Evolutionary conservation across 2,113 vertebrate species (phyloP), one percentile per base, ranked within the genome.

Genomic region (Capra hircus): DNA sequence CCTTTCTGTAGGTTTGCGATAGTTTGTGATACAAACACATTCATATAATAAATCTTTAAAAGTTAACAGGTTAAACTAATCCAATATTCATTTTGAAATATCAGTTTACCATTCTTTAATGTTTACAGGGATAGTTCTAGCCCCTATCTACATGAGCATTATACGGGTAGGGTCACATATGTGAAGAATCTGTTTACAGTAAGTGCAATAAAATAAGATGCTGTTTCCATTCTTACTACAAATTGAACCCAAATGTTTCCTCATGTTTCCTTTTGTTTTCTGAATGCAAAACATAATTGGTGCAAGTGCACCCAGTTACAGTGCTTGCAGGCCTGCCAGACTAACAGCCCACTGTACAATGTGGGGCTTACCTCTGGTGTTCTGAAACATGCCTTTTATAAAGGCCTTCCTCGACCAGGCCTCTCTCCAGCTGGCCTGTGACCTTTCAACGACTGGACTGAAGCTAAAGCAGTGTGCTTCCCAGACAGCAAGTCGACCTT

Each of bases 251-350:
- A 78, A 92, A 90, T 25, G 0, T 62, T 81, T 96, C 87, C 77
- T 86, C 15, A 43, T 62, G 2, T 87, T 92, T 96, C 57, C 50
- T 60, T 94, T 85, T 60, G 48, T 48, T 87, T 30, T 96, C 62
- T 93, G 33, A 16, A 59, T 2, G 59, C 95, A 59, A 74, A n/a
- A 45, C 19, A 4, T 86, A 96, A 95, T 50, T 52, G 40, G 9
- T n/a, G 25, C 92, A 98, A 96, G 88, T 98, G 83, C 53, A 93
- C 53, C 62, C 5, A 83, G 94, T 96, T 91, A 78, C 0, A 30
- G 3, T 16, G 1, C 92, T 94, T 92, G 17, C 78, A 83, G 45
- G 80, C 62, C 80, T 97, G 94, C 87, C 90, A 95, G 83, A 33
- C 4, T 25, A 78, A 6, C 23, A 19, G 91, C 91, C 88, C 59